Percentiles rank a stretch among this genome's conserved stretches.
These are phyloP conservation scores for Atrina japonica DNA, from an alignment of 2,888 invertebrate species.

Conservation along the genomic window DNA sequence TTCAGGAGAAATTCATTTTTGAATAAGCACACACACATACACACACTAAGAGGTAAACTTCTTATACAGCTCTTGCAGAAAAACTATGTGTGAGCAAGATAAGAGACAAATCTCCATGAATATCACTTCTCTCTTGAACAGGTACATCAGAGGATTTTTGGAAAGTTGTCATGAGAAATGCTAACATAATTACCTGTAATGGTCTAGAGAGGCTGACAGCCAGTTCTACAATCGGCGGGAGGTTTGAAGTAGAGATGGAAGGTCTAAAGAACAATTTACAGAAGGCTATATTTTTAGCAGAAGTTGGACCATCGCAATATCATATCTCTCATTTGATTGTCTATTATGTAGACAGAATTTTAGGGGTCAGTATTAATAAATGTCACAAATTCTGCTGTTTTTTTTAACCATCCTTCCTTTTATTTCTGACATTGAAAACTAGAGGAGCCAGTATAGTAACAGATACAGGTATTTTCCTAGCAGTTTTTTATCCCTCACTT, in stretches of 20 bases:
- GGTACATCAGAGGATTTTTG: constrained; percentile 64
- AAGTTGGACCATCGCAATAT: constrained; percentile 60
- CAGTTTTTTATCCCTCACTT: too few relatives aligned
- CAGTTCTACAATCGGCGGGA: constrained; percentile 49
- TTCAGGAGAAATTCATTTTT: too few relatives aligned
- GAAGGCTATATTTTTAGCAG: constrained; percentile 62
- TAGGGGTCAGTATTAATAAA: constrained; percentile 67
- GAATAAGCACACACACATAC: too few relatives aligned
- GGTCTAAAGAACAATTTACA: constrained; percentile 39
- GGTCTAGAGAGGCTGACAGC: constrained; percentile 47
- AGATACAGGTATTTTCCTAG: too few relatives aligned
- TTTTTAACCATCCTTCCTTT: too few relatives aligned
- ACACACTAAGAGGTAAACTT: too few relatives aligned
- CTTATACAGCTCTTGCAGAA: too few relatives aligned
- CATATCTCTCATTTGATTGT: constrained; percentile 65
- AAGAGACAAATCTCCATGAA: too few relatives aligned
- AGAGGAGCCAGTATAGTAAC: too few relatives aligned
- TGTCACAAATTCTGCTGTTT: too few relatives aligned
- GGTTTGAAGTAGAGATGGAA: constrained; percentile 52
- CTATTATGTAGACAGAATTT: constrained; percentile 68
- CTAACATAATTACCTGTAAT: constrained; percentile 45
- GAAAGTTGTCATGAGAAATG: constrained; percentile 50
- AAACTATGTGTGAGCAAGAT: too few relatives aligned
- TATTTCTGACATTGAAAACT: too few relatives aligned
- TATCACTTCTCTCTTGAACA: constrained; percentile 39